Conservation (phyloP, 92 coral and sea anemone genomes). For the Ricordea florida region DNA sequence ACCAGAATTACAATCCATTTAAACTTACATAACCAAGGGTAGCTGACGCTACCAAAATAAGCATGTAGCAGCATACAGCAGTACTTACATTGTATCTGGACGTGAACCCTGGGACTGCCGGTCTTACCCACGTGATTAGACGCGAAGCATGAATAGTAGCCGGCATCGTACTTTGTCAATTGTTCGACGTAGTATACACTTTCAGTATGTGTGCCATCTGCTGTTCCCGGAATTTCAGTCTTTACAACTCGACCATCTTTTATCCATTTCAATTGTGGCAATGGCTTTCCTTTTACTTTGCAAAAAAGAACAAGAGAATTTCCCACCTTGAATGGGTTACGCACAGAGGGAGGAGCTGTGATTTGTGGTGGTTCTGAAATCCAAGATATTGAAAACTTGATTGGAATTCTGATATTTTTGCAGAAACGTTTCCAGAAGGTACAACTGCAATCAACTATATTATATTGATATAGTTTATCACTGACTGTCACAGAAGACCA, state of each 20-base stretch:
- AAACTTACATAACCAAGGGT: no score
- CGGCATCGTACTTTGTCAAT: neutral
- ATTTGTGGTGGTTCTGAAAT: slow-evolving; percentile 1
- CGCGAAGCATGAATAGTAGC: neutral
- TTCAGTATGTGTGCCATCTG: neutral
- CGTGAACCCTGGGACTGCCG: neutral
- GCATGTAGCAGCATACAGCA: neutral
- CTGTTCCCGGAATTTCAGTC: no score
- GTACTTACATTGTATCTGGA: slow-evolving; percentile 6
- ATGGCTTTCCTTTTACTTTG: neutral
- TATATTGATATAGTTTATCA: no score
- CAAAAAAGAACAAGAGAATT: neutral
- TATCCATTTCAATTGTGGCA: slow-evolving; percentile 5
- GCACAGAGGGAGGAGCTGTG: neutral
- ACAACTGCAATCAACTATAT: no score
- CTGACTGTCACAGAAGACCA: no score
- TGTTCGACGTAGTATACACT: neutral
- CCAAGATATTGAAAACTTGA: neutral
- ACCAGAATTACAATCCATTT: no score
- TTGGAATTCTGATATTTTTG: no score
- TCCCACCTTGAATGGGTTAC: neutral
- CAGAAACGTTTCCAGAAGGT: no score
- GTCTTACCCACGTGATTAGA: neutral
- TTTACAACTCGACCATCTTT: neutral
- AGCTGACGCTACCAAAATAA: no score